Evolutionary conservation across 2,113 vertebrate genomes (phyloP).

Genomic region (Phalacrocorax aristotelis): DNA sequence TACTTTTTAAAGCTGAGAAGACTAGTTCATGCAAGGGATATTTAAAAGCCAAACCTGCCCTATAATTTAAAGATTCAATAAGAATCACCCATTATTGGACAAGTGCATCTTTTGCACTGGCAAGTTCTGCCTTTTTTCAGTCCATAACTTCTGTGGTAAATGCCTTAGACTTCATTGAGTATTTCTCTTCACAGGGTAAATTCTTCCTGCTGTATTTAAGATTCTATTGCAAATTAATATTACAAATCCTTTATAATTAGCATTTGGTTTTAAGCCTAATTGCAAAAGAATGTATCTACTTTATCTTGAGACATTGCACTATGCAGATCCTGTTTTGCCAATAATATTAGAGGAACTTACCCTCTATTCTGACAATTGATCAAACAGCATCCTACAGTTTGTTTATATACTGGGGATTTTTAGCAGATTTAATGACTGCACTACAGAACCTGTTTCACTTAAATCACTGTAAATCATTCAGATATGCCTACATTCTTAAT

Average conservation of each 20-base stretch:
- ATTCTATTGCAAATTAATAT: conserved; percentile 15
- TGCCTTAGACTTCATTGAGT: not conserved
- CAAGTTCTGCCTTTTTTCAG: not conserved
- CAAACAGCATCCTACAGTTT: not conserved
- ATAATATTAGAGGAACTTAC: not conserved
- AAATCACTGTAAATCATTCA: not conserved
- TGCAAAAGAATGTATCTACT: conserved; percentile 9
- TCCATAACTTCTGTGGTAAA: not conserved
- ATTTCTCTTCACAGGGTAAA: not conserved
- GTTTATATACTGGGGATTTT: not conserved
- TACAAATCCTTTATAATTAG: conserved; percentile 16
- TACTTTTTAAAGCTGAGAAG: not conserved
- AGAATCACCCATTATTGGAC: not conserved
- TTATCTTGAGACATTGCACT: not conserved
- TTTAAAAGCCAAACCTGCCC: not conserved
- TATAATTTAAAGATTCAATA: not conserved
- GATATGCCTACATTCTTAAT: not conserved
- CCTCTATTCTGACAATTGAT: not conserved
- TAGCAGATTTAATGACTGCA: not conserved
- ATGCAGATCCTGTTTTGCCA: not conserved
- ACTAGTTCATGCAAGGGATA: not conserved
- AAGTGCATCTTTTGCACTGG: not conserved
- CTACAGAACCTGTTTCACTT: not conserved
- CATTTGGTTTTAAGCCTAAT: conserved; percentile 12
- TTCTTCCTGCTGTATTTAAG: not conserved